Evolutionary conservation across 2,797 vertebrate genomes (phyloP).

Genomic region (Lepilemur ruficaudatus): DNA sequence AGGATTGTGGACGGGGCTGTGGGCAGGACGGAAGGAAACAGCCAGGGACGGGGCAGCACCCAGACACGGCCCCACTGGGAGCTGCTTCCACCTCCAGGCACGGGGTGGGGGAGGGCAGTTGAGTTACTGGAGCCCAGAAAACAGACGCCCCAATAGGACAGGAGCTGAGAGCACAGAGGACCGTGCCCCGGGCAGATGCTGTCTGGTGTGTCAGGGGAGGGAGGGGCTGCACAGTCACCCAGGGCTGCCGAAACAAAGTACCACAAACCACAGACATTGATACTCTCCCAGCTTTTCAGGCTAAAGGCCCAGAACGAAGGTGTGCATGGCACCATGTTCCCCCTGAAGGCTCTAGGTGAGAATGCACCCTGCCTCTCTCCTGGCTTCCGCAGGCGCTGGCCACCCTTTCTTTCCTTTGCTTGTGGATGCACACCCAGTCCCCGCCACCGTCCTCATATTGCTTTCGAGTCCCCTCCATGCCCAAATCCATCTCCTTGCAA

Average conservation of each 20-base stretch:
- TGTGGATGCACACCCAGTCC: fast-evolving
- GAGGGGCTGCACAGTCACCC: background rate
- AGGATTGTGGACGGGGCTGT: fast-evolving
- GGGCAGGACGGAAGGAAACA: background rate
- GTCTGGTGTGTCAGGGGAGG: background rate
- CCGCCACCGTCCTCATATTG: background rate
- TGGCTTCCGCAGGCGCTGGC: fast-evolving
- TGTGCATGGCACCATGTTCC: fast-evolving
- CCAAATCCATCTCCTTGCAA: background rate
- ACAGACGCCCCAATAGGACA: background rate
- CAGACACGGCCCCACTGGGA: background rate
- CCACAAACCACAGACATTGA: background rate
- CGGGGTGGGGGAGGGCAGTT: background rate
- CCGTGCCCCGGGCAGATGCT: fast-evolving
- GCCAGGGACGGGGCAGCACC: background rate
- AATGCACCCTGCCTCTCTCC: background rate
- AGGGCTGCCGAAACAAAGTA: fast-evolving
- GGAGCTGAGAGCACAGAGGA: background rate
- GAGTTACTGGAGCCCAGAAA: background rate
- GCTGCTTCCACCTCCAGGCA: background rate
- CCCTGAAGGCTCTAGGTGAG: background rate
- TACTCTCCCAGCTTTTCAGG: background rate
- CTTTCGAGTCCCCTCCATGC: background rate
- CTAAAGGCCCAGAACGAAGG: background rate
- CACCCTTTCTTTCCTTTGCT: background rate